phyloP scores from a whole-genome alignment of 2,888 invertebrate species.

The Apotomis turbidana region DNA sequence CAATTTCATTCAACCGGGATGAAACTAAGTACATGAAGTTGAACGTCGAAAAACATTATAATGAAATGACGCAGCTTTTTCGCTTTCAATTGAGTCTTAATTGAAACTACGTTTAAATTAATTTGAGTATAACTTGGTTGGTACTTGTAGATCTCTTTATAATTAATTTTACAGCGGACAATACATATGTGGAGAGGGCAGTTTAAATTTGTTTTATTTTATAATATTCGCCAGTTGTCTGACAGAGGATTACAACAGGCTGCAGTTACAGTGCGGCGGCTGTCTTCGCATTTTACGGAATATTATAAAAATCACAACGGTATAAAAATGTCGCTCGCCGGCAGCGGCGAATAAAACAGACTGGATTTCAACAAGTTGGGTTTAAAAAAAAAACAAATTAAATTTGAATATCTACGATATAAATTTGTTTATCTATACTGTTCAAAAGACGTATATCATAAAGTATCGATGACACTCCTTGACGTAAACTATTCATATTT shows the following conservation, averaged over 20 bases:
- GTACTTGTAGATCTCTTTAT: no score
- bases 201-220: slow-evolving; percentile 1
- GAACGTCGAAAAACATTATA: not conserved
- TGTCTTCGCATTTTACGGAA: slow-evolving; percentile 31
- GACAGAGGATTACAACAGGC: slow-evolving; percentile 28
- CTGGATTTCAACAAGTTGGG: slow-evolving; percentile 14
- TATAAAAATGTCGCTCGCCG: slow-evolving; percentile 29
- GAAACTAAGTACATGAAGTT: slow-evolving; percentile 1
- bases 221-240: slow-evolving; percentile 20
- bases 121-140: not conserved
- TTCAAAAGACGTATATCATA: no score
- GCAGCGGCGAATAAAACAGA: slow-evolving; percentile 22
- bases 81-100: not conserved
- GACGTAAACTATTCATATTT: no score
- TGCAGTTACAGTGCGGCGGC: slow-evolving; percentile 27
- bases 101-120: not conserved
- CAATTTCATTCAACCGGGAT: slow-evolving; percentile 3
- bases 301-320: slow-evolving; percentile 26
- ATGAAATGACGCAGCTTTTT: not conserved
- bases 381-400: no score
- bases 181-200: not conserved
- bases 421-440: no score
- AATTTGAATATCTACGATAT: no score
- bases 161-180: not conserved
- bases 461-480: no score